Conservation (phyloP, 2,113 vertebrate genomes). For the Chiloscyllium plagiosum region DNA sequence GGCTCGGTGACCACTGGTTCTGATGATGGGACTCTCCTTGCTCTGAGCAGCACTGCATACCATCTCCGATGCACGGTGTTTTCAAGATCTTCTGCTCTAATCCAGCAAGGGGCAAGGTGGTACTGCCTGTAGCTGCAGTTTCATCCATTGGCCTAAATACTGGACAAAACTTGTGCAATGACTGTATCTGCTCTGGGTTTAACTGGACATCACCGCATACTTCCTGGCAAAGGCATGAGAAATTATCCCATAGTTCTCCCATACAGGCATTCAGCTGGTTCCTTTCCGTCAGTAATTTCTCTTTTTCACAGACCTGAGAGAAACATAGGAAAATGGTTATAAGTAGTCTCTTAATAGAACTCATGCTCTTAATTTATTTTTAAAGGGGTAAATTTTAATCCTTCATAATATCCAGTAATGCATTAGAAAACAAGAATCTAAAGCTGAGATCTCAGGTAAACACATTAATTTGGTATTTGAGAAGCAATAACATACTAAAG, state of each 20-base stretch:
- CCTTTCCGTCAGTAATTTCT: conserved; percentile 90
- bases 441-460: neutral
- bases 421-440: neutral
- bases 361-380: neutral
- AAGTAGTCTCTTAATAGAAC: neutral
- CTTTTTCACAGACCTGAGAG: conserved; percentile 90
- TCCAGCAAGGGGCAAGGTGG: conserved; percentile 56
- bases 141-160: conserved; percentile 76
- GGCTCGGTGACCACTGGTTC: conserved; percentile 58
- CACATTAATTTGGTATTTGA: neutral
- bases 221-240: conserved; percentile 97
- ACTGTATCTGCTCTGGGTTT: conserved; percentile 92
- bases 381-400: neutral
- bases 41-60: conserved; percentile 66
- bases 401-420: neutral
- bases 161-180: conserved; percentile 89
- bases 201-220: conserved; percentile 90
- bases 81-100: conserved; percentile 69
- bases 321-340: conserved; percentile 38
- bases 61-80: conserved; percentile 65
- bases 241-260: conserved; percentile 96
- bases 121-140: conserved; percentile 37
- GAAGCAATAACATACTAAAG: neutral
- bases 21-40: conserved; percentile 57
- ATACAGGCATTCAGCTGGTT: conserved; percentile 96